phyloP scores from a whole-genome alignment of 2,113 vertebrate species.

The Bufo bufo region DNA sequence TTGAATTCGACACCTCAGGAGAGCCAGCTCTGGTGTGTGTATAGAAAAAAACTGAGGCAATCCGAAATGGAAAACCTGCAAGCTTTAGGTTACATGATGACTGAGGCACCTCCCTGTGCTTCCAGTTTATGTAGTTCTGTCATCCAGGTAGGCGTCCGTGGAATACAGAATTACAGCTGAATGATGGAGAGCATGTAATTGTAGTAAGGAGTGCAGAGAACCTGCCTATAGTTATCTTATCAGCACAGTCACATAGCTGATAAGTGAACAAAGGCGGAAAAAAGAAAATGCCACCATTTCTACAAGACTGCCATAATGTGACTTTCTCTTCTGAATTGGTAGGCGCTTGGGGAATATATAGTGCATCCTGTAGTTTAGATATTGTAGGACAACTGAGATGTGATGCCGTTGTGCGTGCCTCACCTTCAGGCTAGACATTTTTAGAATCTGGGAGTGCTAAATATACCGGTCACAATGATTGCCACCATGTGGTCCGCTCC shows the following conservation, averaged over 20 bases:
- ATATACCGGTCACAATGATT: conserved; percentile 31
- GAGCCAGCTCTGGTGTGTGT: too few species aligned
- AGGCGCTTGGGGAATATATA: too few species aligned
- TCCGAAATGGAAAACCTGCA: too few species aligned
- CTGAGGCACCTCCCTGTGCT: too few species aligned
- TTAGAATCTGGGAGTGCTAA: conserved; percentile 44
- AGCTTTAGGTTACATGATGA: too few species aligned
- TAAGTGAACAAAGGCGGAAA: conserved; percentile 22
- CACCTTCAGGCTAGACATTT: conserved; percentile 13
- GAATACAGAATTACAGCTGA: not conserved
- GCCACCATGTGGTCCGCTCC: not conserved
- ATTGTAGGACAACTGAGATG: not conserved
- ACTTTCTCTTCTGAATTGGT: not conserved
- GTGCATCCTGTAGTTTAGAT: not conserved
- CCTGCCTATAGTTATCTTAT: conserved; percentile 32
- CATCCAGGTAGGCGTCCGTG: not conserved
- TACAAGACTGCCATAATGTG: not conserved
- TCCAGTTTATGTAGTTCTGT: not conserved
- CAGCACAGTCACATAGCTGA: not conserved
- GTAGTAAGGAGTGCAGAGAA: conserved; percentile 16
- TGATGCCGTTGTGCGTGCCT: not conserved
- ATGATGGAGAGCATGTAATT: not conserved
- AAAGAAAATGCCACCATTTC: not conserved
- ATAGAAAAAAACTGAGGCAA: too few species aligned
- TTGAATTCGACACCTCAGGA: too few species aligned